Conservation (phyloP, 2,888 invertebrate genomes). For the Phasia obesa region DNA sequence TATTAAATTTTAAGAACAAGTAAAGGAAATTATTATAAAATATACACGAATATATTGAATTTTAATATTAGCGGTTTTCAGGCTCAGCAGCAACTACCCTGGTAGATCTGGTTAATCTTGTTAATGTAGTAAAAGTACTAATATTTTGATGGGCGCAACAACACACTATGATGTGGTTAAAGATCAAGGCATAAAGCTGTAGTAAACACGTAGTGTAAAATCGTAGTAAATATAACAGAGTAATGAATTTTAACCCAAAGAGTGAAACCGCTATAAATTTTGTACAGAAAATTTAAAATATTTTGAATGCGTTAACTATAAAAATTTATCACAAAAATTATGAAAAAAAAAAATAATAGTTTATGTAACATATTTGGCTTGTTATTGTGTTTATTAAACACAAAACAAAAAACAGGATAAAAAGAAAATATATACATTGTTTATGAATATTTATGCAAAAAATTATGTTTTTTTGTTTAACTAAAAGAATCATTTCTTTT, state of each 20-base stretch:
- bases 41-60: neutral
- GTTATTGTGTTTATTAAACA: slow-evolving; percentile 50
- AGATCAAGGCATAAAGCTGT: no score
- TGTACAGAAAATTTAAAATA: slow-evolving; percentile 26
- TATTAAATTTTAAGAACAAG: slow-evolving; percentile 18
- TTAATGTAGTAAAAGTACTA: no score
- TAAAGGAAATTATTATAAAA: neutral
- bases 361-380: slow-evolving; percentile 58
- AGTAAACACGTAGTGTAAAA: no score
- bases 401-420: neutral
- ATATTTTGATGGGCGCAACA: no score
- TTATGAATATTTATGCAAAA: slow-evolving; percentile 26
- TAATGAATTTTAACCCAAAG: no score
- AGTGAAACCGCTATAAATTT: no score
- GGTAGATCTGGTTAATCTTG: no score
- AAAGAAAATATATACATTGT: neutral
- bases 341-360: slow-evolving; percentile 18
- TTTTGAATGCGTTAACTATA: slow-evolving; percentile 19
- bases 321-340: slow-evolving; percentile 11
- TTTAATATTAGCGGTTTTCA: slow-evolving; percentile 1
- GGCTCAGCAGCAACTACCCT: no score
- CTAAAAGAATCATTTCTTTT: slow-evolving; percentile 20
- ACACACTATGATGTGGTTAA: no score
- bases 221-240: no score
- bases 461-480: slow-evolving; percentile 29